Conservation (phyloP, 2,113 vertebrate genomes). For the Sceloporus tristichus region DNA sequence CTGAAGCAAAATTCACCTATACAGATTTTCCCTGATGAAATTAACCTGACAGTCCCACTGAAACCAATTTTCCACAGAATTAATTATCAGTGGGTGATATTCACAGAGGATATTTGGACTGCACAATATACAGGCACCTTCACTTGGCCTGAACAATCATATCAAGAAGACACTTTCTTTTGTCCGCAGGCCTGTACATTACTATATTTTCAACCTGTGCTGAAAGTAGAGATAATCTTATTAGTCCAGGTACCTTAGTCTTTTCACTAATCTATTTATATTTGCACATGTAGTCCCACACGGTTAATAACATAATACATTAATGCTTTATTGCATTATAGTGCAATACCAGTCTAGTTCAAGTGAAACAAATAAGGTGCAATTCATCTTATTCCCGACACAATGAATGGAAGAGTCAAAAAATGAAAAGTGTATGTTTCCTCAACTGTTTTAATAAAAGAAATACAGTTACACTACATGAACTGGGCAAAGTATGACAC, state of each 20-base stretch:
- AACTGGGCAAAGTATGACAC: too few species aligned
- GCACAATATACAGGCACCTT: neutral
- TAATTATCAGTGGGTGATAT: neutral
- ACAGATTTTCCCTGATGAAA: neutral
- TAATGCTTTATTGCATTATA: too few species aligned
- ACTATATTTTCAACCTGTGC: neutral
- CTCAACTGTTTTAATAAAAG: neutral
- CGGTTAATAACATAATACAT: neutral
- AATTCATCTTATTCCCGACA: neutral
- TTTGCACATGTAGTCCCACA: neutral
- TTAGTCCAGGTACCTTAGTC: neutral
- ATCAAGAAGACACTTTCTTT: neutral
- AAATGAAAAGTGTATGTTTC: neutral
- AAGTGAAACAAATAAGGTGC: neutral
- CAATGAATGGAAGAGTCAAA: neutral
- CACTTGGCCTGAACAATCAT: neutral
- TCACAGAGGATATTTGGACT: neutral
- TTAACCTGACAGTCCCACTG: slow-evolving; percentile 14
- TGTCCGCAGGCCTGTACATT: too few species aligned
- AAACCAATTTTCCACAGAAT: neutral
- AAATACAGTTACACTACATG: too few species aligned
- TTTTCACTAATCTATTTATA: neutral
- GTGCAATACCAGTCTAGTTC: neutral
- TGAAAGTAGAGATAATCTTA: neutral
- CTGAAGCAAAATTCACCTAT: neutral